phyloP scores from a whole-genome alignment of 2,888 invertebrate species.

The Desoria tigrina region DNA sequence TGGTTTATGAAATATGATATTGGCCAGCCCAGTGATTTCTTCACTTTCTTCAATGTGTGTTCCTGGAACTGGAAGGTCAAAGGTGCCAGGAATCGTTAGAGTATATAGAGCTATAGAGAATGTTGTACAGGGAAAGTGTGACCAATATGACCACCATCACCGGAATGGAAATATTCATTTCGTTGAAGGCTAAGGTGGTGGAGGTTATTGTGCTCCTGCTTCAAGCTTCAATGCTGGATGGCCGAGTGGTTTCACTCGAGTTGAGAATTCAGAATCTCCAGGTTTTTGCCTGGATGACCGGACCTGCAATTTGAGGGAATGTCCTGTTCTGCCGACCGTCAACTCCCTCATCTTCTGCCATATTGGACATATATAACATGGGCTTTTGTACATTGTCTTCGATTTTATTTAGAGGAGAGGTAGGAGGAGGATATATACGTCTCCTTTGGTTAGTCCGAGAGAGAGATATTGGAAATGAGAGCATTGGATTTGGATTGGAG shows the following conservation, averaged over 20 bases:
- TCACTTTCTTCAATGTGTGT: too few relatives aligned
- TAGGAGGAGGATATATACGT: background rate
- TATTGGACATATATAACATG: background rate
- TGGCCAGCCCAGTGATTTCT: too few relatives aligned
- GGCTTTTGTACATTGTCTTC: background rate
- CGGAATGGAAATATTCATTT: conserved; percentile 8
- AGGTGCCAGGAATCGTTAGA: too few relatives aligned
- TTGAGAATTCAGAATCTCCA: conserved; percentile 18
- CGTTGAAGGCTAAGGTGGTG: conserved; percentile 16
- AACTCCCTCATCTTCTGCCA: conserved; percentile 11
- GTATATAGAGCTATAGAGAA: too few relatives aligned
- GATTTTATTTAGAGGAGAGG: background rate
- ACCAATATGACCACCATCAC: background rate
- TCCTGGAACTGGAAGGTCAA: too few relatives aligned
- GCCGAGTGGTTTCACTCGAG: conserved; percentile 36
- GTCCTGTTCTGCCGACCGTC: conserved; percentile 26
- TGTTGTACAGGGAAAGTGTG: background rate
- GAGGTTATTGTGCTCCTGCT: conserved; percentile 2
- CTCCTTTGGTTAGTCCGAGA: background rate
- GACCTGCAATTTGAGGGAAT: conserved; percentile 28
- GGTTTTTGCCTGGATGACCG: conserved; percentile 30
- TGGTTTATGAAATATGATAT: too few relatives aligned
- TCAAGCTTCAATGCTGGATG: conserved; percentile 28
- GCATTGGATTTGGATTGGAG: background rate
- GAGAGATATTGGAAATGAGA: conserved; percentile 12